Base-by-base conservation (phyloP, 2,888 invertebrate species). In the Caenorhabditis panamensis region DNA sequence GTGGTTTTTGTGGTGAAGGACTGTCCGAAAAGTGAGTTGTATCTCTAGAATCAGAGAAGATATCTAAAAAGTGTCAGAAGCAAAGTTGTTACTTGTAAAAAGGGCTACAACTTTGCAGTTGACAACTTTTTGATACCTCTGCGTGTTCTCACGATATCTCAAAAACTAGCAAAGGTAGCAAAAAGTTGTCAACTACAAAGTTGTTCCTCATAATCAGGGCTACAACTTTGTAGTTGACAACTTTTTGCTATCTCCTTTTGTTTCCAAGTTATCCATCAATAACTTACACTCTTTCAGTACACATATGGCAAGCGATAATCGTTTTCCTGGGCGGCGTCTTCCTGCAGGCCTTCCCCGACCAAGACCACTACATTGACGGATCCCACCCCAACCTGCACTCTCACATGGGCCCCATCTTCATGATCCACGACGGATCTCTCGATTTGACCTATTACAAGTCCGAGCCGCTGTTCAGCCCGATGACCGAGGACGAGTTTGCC, bases 361-460 rank as follows among this genome's bases (percentile, higher is more conserved):
- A 53, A 18, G 53, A 54, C 11, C n/a, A 20, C 13, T 71, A 31
- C 18, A 71, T 56, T 22, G 22, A 20, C 9, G 62, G 56, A 8
- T 8, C 71, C 11, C 62, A 63, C 56, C 71, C 71, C 1, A 63
- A 71, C 18, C 71, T 63, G 16, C 71, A 71, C 47, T 31, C 44
- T 2, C 9, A 44, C 20, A 44, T 56, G 18, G 62, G 62, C 2
- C 71, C 71, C 11, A 28, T 63, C 6, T 71, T 71, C 31, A 16
- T 63, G 8, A 13, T 71, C 36, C 71, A 71, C 31, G 62, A 71
- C 47, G 71, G 54, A 47, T 44, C 20, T 6, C 54, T 22, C 9
- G 62, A 54, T 16, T 31, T 63, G 47, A 18, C 6, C 0, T 16
- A n/a, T 9, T 62, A 44, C 22, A 26, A 36, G 31, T 54, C 18